These are phyloP conservation scores for Euwallacea fornicatus DNA, from an alignment of 1,140 invertebrate species.

Conservation along the genomic window DNA sequence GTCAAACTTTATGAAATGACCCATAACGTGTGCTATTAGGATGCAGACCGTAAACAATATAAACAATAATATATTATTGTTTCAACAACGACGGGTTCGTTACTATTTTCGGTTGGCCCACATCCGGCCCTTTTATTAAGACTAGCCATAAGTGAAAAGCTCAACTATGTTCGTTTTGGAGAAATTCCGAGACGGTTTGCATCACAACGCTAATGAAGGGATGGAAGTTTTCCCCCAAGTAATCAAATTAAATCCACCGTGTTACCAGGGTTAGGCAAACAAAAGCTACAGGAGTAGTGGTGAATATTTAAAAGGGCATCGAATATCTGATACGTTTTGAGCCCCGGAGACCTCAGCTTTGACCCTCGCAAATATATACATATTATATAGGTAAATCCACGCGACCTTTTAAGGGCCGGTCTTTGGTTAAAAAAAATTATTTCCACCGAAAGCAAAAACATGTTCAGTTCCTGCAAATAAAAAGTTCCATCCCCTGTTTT, in stretches of 20 bases:
- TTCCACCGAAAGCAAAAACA: background rate
- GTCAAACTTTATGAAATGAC: too few relatives aligned
- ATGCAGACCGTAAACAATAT: too few relatives aligned
- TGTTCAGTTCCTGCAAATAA: background rate
- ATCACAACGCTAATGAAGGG: too few relatives aligned
- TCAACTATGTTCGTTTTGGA: too few relatives aligned
- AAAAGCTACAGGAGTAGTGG: constrained; percentile 11
- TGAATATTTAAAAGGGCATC: constrained; percentile 14
- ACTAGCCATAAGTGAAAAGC: too few relatives aligned
- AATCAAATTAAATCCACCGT: constrained; percentile 17
- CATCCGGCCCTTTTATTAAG: too few relatives aligned
- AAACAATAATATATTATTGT: too few relatives aligned
- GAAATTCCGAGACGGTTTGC: too few relatives aligned
- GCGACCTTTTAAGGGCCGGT: constrained; percentile 7
- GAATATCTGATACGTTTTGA: constrained; percentile 12
- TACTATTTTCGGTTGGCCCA: too few relatives aligned
- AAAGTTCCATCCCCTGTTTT: background rate
- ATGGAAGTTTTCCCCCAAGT: background rate
- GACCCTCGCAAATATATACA: constrained; percentile 17
- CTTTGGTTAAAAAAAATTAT: background rate
- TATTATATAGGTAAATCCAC: constrained; percentile 11
- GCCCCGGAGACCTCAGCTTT: constrained; percentile 11
- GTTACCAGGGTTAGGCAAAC: background rate
- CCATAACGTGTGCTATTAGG: too few relatives aligned
- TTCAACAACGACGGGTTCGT: too few relatives aligned